A percentile compares a stretch with the other conserved stretches of the same genome.
These are phyloP conservation scores for Threskiornis aethiopicus DNA, from an alignment of 2,797 vertebrate genomes.

Conservation along the genomic window DNA sequence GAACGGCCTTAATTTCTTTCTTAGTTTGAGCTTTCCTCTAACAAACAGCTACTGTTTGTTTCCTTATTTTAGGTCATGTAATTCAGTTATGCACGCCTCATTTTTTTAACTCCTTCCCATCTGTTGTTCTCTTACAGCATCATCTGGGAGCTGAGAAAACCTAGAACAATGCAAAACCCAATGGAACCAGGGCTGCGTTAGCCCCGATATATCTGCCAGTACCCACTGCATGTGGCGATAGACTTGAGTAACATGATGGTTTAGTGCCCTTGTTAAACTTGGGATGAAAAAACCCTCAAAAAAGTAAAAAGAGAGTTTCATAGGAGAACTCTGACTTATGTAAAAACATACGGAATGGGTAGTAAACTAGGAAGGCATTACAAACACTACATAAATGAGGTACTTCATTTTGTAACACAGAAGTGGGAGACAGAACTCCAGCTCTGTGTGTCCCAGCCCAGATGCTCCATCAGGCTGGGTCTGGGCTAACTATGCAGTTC, in stretches of 20 bases:
- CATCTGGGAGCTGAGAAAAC: not conserved
- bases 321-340: not conserved
- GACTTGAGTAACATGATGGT: fast-evolving
- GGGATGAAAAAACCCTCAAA: not conserved
- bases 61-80: not conserved
- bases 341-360: not conserved
- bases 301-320: not conserved
- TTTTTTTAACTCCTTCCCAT: not conserved
- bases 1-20: not conserved
- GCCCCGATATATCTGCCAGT: not conserved
- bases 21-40: not conserved
- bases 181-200: not conserved
- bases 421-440: not conserved
- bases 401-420: not conserved
- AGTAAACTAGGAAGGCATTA: not conserved
- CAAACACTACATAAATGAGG: not conserved
- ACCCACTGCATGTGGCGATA: fast-evolving
- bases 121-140: not conserved
- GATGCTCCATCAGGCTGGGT: not conserved
- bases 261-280: not conserved
- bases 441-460: not conserved
- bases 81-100: not conserved
- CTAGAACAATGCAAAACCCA: fast-evolving
- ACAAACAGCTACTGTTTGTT: not conserved
- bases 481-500: not conserved